Evolutionary conservation across 2,113 vertebrate genomes (phyloP).

Genomic region (Aptenodytes forsteri): DNA sequence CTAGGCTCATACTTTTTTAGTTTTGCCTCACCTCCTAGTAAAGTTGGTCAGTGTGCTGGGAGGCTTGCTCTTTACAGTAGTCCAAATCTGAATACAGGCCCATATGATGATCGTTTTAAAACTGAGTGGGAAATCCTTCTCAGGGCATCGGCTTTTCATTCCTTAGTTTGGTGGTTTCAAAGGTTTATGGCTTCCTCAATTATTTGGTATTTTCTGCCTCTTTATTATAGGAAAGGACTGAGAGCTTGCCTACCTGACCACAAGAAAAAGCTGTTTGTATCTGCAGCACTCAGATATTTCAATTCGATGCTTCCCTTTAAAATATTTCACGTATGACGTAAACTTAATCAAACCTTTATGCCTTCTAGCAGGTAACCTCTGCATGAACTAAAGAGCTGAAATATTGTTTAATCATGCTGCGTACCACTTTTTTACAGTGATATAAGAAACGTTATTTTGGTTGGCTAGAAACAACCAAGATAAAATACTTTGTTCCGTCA

Average conservation of each 20-base stretch:
- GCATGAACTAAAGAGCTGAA: slow-evolving; percentile 84
- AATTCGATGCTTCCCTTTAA: slow-evolving; percentile 73
- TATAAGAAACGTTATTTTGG: slow-evolving; percentile 74
- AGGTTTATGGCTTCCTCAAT: slow-evolving; percentile 24
- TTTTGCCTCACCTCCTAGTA: not conserved
- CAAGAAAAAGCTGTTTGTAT: slow-evolving; percentile 69
- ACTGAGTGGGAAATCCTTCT: not conserved
- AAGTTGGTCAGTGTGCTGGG: not conserved
- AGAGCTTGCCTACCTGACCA: slow-evolving; percentile 55
- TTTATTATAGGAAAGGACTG: slow-evolving; percentile 55
- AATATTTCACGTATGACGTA: slow-evolving; percentile 80
- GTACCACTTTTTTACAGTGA: slow-evolving; percentile 69
- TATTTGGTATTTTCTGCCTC: slow-evolving; percentile 50
- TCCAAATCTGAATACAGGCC: not conserved
- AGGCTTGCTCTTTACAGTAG: not conserved
- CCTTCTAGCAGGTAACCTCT: slow-evolving; percentile 83
- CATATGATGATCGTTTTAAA: not conserved
- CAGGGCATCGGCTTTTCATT: slow-evolving; percentile 32
- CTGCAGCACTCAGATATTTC: slow-evolving; percentile 63
- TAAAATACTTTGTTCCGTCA: slow-evolving; percentile 66
- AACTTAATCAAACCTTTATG: slow-evolving; percentile 84
- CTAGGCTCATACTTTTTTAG: not conserved
- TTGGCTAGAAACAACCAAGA: slow-evolving; percentile 62
- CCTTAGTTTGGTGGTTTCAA: slow-evolving; percentile 25
- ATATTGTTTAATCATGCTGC: slow-evolving; percentile 83